Conservation (phyloP, 2,888 invertebrate species). For the Melinaea marsaeus region DNA sequence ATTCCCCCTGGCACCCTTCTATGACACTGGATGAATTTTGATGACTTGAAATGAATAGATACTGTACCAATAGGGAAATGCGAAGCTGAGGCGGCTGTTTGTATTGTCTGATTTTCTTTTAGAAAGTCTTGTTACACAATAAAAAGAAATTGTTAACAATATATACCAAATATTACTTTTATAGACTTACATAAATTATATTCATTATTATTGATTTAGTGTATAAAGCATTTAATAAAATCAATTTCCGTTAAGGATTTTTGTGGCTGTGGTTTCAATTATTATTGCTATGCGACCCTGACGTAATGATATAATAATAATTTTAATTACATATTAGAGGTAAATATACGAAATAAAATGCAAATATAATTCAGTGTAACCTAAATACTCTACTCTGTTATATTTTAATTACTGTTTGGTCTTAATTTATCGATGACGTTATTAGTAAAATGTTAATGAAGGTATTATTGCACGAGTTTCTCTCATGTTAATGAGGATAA, state of each 20-base stretch:
- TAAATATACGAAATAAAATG: too few relatives aligned
- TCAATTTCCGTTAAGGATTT: too few relatives aligned
- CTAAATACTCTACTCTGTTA: constrained; percentile 9
- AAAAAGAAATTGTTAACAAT: background rate
- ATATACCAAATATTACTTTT: background rate
- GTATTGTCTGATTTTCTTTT: constrained; percentile 7
- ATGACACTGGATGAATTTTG: constrained; percentile 68
- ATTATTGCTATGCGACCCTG: too few relatives aligned
- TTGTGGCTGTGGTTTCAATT: too few relatives aligned
- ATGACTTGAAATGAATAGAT: constrained; percentile 40
- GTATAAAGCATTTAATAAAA: too few relatives aligned
- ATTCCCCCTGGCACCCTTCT: constrained; percentile 41
- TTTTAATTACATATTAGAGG: too few relatives aligned
- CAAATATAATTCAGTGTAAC: background rate
- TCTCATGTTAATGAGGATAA: constrained; percentile 13
- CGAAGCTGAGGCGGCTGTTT: constrained; percentile 16
- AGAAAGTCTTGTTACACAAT: background rate
- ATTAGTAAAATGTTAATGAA: constrained; percentile 15
- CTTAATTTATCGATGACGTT: constrained; percentile 19
- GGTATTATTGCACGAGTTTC: constrained; percentile 16
- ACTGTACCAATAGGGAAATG: constrained; percentile 23
- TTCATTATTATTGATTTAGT: too few relatives aligned
- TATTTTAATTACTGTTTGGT: constrained; percentile 32
- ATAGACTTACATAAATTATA: too few relatives aligned
- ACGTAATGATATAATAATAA: too few relatives aligned